Conservation (phyloP, 2,797 vertebrate species). For the Poecilia velifera region DNA sequence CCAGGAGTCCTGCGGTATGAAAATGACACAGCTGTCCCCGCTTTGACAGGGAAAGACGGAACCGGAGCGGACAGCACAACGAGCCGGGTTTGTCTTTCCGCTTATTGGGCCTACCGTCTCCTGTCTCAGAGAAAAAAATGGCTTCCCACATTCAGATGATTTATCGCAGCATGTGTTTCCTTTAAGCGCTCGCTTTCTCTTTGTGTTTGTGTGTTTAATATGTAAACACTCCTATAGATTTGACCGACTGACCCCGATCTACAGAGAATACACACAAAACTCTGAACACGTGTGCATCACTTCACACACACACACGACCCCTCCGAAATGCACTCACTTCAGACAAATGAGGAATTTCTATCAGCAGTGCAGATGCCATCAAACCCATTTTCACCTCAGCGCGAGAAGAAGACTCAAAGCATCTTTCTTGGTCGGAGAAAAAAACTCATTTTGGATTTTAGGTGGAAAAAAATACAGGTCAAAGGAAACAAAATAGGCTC, state of each 20-base stretch:
- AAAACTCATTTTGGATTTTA: neutral
- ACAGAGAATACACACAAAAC: slow-evolving; percentile 30
- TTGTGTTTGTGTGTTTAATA: slow-evolving; percentile 50
- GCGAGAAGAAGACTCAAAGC: slow-evolving; percentile 26
- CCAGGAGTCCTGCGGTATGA: slow-evolving; percentile 58
- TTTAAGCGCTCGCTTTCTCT: slow-evolving; percentile 23
- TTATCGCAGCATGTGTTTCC: slow-evolving; percentile 49
- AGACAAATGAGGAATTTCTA: slow-evolving; percentile 46
- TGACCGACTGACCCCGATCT: slow-evolving; percentile 50
- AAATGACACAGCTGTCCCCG: slow-evolving; percentile 73
- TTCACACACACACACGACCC: slow-evolving; percentile 21
- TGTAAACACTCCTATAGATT: slow-evolving; percentile 58
- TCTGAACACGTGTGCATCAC: slow-evolving; percentile 21
- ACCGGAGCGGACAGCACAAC: slow-evolving; percentile 50
- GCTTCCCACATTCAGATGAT: slow-evolving; percentile 36
- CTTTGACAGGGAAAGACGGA: slow-evolving; percentile 57
- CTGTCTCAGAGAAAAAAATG: slow-evolving; percentile 43
- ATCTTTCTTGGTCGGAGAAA: slow-evolving; percentile 8
- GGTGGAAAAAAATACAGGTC: slow-evolving; percentile 6
- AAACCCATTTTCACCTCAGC: slow-evolving; percentile 21
- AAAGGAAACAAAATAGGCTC: no score
- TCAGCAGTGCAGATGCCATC: slow-evolving; percentile 19
- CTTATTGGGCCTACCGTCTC: slow-evolving; percentile 50
- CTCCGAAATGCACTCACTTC: neutral
- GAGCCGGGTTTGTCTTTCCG: slow-evolving; percentile 54